A percentile compares a stretch with the other conserved stretches of the same genome.
These are phyloP conservation scores for Lanistes nyassanus DNA, from an alignment of 1,140 invertebrate genomes.

Conservation along the genomic window DNA sequence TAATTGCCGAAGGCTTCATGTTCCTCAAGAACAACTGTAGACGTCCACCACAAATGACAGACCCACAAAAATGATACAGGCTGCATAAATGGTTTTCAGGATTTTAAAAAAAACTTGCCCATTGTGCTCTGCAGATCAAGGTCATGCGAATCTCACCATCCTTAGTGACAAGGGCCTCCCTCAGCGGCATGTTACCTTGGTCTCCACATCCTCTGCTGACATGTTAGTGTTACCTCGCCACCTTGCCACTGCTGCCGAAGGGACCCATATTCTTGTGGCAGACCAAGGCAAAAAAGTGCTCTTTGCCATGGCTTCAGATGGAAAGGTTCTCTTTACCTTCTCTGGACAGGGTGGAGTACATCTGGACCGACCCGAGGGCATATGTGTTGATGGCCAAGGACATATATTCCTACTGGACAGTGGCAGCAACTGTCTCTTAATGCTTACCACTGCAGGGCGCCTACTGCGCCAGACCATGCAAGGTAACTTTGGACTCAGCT, in stretches of 20 bases:
- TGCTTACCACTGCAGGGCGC: slow-evolving; percentile 5
- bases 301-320: slow-evolving; percentile 3
- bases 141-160: no score
- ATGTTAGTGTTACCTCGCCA: slow-evolving; percentile 15
- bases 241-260: background rate
- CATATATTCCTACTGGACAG: slow-evolving; percentile 10
- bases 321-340: slow-evolving; percentile 17
- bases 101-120: no score
- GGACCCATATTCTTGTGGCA: slow-evolving; percentile 1
- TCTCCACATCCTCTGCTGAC: no score
- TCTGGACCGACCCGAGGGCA: slow-evolving; percentile 6
- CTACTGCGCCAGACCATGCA: slow-evolving; percentile 8
- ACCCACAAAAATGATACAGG: no score
- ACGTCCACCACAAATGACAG: no score
- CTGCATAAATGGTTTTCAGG: no score
- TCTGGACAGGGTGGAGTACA: slow-evolving; percentile 2
- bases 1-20: no score
- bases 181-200: no score
- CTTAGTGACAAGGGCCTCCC: no score
- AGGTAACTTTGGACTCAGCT: slow-evolving; percentile 3
- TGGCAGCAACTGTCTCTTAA: background rate
- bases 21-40: no score
- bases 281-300: slow-evolving; percentile 19
- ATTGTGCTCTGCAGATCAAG: no score
- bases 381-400: slow-evolving; percentile 16